Conservation (phyloP, 2,113 vertebrate species). For the Romanogobio albipinnatus region DNA sequence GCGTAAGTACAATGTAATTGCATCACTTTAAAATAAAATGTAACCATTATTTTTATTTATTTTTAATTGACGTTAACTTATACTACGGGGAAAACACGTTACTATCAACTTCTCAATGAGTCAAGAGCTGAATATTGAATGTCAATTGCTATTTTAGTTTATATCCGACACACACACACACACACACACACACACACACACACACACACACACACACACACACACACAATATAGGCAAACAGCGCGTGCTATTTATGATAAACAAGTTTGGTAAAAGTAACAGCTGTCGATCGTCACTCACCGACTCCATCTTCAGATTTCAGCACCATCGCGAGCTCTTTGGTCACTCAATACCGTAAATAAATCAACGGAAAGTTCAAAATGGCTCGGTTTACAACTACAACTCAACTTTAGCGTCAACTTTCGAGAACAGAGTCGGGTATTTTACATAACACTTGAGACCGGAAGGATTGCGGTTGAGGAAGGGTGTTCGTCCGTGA, state of each 20-base stretch:
- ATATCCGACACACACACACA: background rate
- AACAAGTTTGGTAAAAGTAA: background rate
- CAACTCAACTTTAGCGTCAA: background rate
- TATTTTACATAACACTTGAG: background rate
- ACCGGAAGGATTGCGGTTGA: background rate
- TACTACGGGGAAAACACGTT: background rate
- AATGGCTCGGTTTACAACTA: background rate
- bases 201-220: background rate
- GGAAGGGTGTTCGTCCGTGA: conserved; percentile 36
- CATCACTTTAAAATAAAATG: too few species aligned
- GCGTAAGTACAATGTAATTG: too few species aligned
- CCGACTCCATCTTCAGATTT: conserved; percentile 82
- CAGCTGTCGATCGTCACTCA: conserved; percentile 64
- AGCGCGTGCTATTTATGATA: background rate
- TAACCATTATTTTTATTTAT: too few species aligned
- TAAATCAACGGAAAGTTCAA: conserved; percentile 31
- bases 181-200: background rate
- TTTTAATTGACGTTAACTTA: too few species aligned
- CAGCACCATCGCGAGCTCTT: conserved; percentile 72
- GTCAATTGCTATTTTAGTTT: background rate
- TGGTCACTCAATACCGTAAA: background rate
- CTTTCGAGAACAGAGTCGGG: background rate
- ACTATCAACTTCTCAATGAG: background rate
- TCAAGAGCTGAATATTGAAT: background rate
- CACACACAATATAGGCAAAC: background rate